Conservation (phyloP, 2,888 invertebrate genomes). For the Anthrax anthrax region DNA sequence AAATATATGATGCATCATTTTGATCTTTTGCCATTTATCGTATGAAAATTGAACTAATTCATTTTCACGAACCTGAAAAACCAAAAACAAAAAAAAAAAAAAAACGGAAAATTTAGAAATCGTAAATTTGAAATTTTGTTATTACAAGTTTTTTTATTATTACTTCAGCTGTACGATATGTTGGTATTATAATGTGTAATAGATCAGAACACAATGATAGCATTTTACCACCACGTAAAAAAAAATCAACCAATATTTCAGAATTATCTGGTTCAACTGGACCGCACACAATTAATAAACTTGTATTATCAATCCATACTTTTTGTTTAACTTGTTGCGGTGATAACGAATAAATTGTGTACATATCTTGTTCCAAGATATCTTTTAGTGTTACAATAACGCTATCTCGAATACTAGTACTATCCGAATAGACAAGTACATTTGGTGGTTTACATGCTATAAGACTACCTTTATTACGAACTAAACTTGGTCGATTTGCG, state of each 20-base stretch:
- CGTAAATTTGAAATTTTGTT: neutral
- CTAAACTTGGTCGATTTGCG: conserved; percentile 22
- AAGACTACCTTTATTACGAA: conserved; percentile 26
- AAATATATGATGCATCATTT: conserved; percentile 78
- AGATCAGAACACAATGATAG: conserved; percentile 70
- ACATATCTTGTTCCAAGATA: conserved; percentile 59
- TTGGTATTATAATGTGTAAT: conserved; percentile 59
- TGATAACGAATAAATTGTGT: conserved; percentile 48
- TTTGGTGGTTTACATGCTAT: conserved; percentile 55
- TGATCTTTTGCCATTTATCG: conserved; percentile 67
- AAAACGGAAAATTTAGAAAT: neutral
- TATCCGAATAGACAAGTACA: conserved; percentile 69
- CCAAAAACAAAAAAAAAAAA: conserved; percentile 3
- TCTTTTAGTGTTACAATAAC: conserved; percentile 53
- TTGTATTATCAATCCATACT: conserved; percentile 43
- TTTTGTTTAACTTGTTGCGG: conserved; percentile 27
- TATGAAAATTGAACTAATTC: conserved; percentile 73
- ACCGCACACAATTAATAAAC: conserved; percentile 64
- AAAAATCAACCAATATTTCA: conserved; percentile 51
- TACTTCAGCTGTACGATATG: conserved; percentile 73
- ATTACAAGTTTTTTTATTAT: conserved; percentile 4
- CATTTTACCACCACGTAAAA: conserved; percentile 58
- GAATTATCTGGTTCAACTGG: conserved; percentile 51
- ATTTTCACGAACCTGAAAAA: conserved; percentile 62
- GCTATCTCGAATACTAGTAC: conserved; percentile 55